Conservation (phyloP, 1,140 invertebrate species). For the Phenacoccus solenopsis region DNA sequence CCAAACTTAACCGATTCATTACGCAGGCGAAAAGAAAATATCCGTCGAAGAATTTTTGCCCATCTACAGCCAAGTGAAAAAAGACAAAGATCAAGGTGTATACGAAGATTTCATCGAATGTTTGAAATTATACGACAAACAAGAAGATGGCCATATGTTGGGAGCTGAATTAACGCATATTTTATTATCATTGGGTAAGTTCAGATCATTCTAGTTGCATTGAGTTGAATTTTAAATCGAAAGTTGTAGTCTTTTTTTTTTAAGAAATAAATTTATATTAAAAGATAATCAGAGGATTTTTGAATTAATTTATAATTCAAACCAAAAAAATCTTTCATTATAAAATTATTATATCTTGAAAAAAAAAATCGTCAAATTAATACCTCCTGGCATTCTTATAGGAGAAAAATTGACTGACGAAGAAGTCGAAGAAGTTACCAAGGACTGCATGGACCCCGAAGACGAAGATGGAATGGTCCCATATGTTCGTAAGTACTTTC, state of each 20-base stretch:
- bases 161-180: conserved; percentile 93
- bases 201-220: not conserved
- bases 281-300: too few species aligned
- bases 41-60: conserved; percentile 95
- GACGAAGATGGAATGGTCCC: conserved; percentile 30
- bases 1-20: not conserved
- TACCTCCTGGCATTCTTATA: conserved; percentile 15
- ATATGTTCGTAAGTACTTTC: conserved; percentile 27
- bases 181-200: conserved; percentile 78
- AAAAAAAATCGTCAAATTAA: too few species aligned
- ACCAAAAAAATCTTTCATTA: too few species aligned
- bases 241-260: too few species aligned
- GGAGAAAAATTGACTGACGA: conserved; percentile 29
- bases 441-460: conserved; percentile 28
- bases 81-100: conserved; percentile 93
- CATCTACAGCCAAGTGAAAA: conserved; percentile 90
- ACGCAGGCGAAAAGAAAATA: conserved; percentile 58
- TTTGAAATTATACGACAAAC: conserved; percentile 97
- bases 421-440: conserved; percentile 28
- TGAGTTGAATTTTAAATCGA: too few species aligned
- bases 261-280: too few species aligned
- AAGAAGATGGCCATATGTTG: conserved; percentile 93
- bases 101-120: conserved; percentile 99
- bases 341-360: too few species aligned
- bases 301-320: too few species aligned